Base-by-base conservation (phyloP, 2,113 vertebrate genomes). In the Conger conger region DNA sequence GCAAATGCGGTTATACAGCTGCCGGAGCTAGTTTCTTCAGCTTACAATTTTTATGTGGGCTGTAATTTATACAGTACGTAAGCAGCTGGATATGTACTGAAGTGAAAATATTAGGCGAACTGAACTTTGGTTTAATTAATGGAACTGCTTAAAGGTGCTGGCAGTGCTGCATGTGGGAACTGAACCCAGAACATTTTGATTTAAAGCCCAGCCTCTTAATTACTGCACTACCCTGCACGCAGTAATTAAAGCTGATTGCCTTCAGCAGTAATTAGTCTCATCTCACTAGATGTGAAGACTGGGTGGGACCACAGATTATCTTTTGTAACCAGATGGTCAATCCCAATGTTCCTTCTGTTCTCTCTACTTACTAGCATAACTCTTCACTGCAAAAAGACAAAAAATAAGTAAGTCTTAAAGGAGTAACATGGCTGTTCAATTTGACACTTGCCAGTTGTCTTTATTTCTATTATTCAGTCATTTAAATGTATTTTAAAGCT, bases 191-290 rank as follows among this genome's bases (percentile, higher is more conserved):
- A 63, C 23, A 8, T 63, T 63, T 63, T 63, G 57, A 63, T 63
- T 63, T 63, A 63, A 27, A 27, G 23, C 18, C 57, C 18, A 0
- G 23, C 57, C 57, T 63, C 57, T 27, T 63, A 20, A 63, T 27
- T 63, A 50, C 45, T 50, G 11, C 57, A 63, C 57, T 63, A 8
- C 57, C 4, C 57, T 63, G 57, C 57, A 63, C 57, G 18, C 23
- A 63, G 57, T 63, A 63, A 63, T 63, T 63, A 63, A 63, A 63
- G 57, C 57, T 23, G 57, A 63, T 63, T 63, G 57, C 57, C 57
- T 27, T 63, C 57, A 8, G 57, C 57, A 63, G 18, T 63, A 63
- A 63, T 63, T 27, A 63, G 57, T 63, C 57, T 23, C 57, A 63
- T 63, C 57, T 63, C 57, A 23, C 20, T 27, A 20, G 57, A 63